These are phyloP conservation scores for Myotis pilosus DNA, from an alignment of 2,797 vertebrate genomes.

Conservation along the genomic window DNA sequence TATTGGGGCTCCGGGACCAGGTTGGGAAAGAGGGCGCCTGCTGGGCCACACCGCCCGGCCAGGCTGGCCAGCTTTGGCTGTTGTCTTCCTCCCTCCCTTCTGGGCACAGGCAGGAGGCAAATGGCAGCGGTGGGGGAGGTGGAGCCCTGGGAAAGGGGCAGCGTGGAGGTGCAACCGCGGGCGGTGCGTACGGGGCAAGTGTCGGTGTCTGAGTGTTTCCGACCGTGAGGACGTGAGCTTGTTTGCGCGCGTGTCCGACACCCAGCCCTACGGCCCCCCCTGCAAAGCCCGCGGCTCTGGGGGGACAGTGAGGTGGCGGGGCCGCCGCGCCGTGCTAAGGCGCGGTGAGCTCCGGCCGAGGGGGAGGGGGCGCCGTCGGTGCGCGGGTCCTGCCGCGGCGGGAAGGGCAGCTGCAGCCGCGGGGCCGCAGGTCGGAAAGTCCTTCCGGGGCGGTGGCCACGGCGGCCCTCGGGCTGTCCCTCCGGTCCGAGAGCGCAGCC, in stretches of 20 bases:
- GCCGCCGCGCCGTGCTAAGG: background rate
- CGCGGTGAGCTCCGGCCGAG: background rate
- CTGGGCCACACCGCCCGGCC: background rate
- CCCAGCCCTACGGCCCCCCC: background rate
- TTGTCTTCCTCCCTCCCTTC: background rate
- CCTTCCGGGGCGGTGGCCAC: slow-evolving; percentile 56
- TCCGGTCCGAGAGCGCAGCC: background rate
- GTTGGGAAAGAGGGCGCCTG: background rate
- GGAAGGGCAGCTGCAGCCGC: background rate
- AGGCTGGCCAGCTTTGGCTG: background rate
- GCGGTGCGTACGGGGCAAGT: background rate
- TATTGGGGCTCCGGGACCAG: background rate
- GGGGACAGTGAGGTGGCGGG: background rate
- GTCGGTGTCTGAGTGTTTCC: background rate
- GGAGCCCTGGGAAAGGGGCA: background rate
- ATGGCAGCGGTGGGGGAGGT: background rate
- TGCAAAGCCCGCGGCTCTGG: background rate
- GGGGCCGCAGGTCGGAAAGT: slow-evolving; percentile 39
- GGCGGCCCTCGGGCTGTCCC: background rate
- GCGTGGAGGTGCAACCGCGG: background rate
- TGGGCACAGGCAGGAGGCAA: background rate
- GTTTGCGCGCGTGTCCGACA: background rate
- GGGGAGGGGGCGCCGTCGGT: background rate
- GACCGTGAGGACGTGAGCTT: background rate
- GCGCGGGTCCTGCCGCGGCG: background rate